A percentile compares a stretch with the other conserved stretches of the same genome.
Evolutionary conservation across 1,140 invertebrate species (phyloP).

Genomic region (Drosophila repleta): DNA sequence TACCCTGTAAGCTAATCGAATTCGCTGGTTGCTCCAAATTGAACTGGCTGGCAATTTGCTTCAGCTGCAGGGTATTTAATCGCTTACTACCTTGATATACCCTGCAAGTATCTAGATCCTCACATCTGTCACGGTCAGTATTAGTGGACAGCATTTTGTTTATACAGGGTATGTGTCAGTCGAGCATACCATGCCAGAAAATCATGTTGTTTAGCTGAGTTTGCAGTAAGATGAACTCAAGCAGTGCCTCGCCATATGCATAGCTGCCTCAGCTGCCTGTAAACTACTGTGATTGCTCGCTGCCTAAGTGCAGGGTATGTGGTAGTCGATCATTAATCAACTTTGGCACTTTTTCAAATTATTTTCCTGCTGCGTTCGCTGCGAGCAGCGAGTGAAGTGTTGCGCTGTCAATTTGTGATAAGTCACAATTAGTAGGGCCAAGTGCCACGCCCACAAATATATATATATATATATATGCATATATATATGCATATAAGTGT

Average conservation of each 20-base stretch:
- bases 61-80: neutral
- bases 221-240: too few species aligned
- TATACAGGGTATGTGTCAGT: too few species aligned
- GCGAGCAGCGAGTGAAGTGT: conserved; percentile 29
- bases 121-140: too few species aligned
- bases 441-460: conserved; percentile 16
- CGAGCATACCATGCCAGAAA: too few species aligned
- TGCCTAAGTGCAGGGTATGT: neutral
- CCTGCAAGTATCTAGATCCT: too few species aligned
- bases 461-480: neutral
- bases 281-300: too few species aligned
- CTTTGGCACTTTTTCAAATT: neutral
- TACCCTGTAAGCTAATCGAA: conserved; percentile 12
- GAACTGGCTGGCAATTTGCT: neutral
- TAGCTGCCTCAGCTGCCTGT: too few species aligned
- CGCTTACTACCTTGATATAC: too few species aligned
- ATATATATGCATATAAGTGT: neutral
- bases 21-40: neutral
- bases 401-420: conserved; percentile 32
- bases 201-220: too few species aligned
- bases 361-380: neutral
- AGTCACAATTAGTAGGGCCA: conserved; percentile 34
- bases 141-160: too few species aligned
- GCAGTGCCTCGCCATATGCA: too few species aligned
- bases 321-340: neutral